Percentiles rank a stretch among this genome's conserved stretches.
Conservation (phyloP, 2,113 vertebrate species). For the Chlorocebus sabaeus region DNA sequence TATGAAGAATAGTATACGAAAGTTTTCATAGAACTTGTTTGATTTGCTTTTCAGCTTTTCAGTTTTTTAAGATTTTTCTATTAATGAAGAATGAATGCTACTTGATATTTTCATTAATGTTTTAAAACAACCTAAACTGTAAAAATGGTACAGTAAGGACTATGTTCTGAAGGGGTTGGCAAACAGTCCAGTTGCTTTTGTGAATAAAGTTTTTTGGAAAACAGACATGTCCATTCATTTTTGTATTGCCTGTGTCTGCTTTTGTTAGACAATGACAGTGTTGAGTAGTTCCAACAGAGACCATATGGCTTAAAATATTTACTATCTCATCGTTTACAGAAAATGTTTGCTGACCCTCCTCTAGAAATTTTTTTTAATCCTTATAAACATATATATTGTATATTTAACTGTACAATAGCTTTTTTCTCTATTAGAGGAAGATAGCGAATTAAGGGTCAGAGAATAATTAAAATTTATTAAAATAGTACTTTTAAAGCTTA, state of each 20-base stretch:
- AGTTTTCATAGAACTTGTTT: background rate
- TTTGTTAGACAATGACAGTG: background rate
- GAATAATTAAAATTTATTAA: background rate
- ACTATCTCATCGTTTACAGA: background rate
- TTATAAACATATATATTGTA: background rate
- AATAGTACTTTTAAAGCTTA: background rate
- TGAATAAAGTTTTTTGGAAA: background rate
- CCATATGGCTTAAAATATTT: background rate
- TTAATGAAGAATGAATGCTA: background rate
- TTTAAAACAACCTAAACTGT: background rate
- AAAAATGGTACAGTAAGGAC: background rate
- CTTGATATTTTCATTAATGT: background rate
- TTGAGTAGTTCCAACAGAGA: background rate
- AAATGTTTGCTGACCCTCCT: background rate
- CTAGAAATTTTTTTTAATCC: background rate
- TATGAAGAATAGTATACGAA: background rate
- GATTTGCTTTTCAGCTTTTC: slow-evolving; percentile 14
- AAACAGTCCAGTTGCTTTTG: background rate
- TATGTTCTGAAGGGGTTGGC: background rate
- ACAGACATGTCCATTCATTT: background rate
- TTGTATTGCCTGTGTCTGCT: background rate
- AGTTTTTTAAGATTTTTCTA: background rate
- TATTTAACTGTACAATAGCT: background rate
- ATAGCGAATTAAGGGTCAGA: background rate
- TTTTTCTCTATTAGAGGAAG: background rate